Percentiles rank a stretch among this genome's conserved stretches.
Conservation (phyloP, 2,113 vertebrate genomes). For the Silurus asotus region DNA sequence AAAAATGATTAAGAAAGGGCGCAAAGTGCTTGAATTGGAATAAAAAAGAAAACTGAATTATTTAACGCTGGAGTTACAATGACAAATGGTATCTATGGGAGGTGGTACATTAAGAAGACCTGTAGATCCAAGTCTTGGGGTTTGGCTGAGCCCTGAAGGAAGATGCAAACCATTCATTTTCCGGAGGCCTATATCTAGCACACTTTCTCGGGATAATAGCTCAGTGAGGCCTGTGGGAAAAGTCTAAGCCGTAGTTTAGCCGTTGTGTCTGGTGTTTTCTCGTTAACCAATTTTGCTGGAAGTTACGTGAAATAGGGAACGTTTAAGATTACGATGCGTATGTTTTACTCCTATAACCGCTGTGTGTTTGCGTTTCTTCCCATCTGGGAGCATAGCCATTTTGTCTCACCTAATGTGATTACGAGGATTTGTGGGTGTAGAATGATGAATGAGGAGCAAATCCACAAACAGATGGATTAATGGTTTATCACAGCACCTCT, state of each 20-base stretch:
- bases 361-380: slow-evolving; percentile 29
- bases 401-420: slow-evolving; percentile 56
- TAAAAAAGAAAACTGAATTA: slow-evolving; percentile 42
- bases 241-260: background rate
- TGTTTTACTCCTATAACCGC: slow-evolving; percentile 33
- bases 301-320: slow-evolving; percentile 41
- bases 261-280: slow-evolving; percentile 16
- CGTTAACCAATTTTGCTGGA: slow-evolving; percentile 23
- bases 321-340: slow-evolving; percentile 26
- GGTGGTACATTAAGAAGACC: slow-evolving; percentile 41
- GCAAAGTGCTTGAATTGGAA: slow-evolving; percentile 22
- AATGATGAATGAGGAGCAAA: slow-evolving; percentile 51
- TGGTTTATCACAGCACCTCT: slow-evolving; percentile 56
- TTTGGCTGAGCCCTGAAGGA: slow-evolving; percentile 41
- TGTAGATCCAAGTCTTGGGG: slow-evolving; percentile 42
- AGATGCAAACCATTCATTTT: slow-evolving; percentile 48
- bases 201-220: slow-evolving; percentile 32
- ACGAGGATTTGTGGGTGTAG: slow-evolving; percentile 54
- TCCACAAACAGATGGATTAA: slow-evolving; percentile 56
- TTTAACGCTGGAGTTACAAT: slow-evolving; percentile 24
- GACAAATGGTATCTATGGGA: slow-evolving; percentile 34
- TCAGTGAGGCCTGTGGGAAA: slow-evolving; percentile 18
- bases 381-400: slow-evolving; percentile 42
- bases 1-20: slow-evolving; percentile 41
- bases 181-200: slow-evolving; percentile 22